Evolutionary conservation across 2,888 invertebrate species (phyloP).

Genomic region (Aphodius sticticus): DNA sequence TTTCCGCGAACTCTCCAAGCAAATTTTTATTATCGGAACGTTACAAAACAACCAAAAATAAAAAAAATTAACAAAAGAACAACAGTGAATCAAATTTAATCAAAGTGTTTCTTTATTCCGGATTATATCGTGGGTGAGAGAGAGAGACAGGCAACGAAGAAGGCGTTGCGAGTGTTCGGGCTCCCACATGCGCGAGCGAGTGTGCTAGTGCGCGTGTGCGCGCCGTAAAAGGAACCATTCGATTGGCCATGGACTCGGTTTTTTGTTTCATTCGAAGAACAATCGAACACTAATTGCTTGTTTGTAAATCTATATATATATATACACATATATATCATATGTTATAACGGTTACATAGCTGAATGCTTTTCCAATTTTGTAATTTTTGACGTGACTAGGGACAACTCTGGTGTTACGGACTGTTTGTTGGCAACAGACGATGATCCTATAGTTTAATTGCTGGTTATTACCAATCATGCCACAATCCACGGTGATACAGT

Average conservation of each 20-base stretch:
- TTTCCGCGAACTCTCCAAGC: constrained; percentile 17
- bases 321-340: constrained; percentile 42
- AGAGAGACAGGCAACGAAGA: background rate
- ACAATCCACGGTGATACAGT: constrained; percentile 41
- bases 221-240: constrained; percentile 10
- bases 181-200: constrained; percentile 5
- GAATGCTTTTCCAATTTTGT: constrained; percentile 52
- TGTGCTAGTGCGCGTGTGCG: constrained; percentile 9
- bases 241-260: constrained; percentile 15
- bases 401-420: constrained; percentile 45
- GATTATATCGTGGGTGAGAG: background rate
- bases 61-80: constrained; percentile 16
- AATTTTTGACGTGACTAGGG: constrained; percentile 45
- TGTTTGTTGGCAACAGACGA: constrained; percentile 52
- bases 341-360: constrained; percentile 49
- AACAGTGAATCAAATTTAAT: constrained; percentile 15
- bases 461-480: constrained; percentile 48
- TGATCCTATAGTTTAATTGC: constrained; percentile 54
- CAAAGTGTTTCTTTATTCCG: constrained; percentile 20
- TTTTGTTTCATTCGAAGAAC: constrained; percentile 45
- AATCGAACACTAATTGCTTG: constrained; percentile 51
- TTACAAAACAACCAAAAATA: constrained; percentile 14
- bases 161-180: constrained; percentile 12
- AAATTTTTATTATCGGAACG: constrained; percentile 40
- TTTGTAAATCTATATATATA: constrained; percentile 40